Conservation (phyloP, 2,797 vertebrate species). For the Ptychadena robeensis region DNA sequence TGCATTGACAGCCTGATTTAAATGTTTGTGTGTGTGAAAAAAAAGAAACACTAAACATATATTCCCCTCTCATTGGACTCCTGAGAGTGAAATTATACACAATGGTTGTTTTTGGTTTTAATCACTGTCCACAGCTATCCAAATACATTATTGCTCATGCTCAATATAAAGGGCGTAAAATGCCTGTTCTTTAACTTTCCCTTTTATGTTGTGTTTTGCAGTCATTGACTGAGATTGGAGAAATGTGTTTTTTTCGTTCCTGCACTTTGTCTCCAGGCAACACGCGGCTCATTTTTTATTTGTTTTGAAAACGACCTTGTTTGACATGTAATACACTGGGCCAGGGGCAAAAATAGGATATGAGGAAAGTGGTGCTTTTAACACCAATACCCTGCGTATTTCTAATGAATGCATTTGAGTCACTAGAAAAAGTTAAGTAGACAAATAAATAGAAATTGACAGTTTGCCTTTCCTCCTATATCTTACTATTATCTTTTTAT, state of each 20-base stretch:
- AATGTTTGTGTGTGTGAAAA: too few species aligned
- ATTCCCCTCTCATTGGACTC: background rate
- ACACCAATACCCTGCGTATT: constrained; percentile 28
- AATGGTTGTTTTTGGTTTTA: background rate
- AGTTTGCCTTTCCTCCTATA: background rate
- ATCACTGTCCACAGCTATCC: background rate
- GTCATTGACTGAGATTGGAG: constrained; percentile 51
- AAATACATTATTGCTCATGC: background rate
- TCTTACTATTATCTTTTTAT: constrained; percentile 25
- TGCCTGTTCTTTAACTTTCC: constrained; percentile 22
- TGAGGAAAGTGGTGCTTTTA: constrained; percentile 37
- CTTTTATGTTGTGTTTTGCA: constrained; percentile 40
- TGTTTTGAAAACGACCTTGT: constrained; percentile 56
- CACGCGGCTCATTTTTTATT: constrained; percentile 57
- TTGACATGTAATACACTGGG: constrained; percentile 52
- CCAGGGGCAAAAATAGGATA: constrained; percentile 26
- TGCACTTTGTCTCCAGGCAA: constrained; percentile 59
- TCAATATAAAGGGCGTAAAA: constrained; percentile 17
- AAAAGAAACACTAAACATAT: background rate
- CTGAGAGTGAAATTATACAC: background rate
- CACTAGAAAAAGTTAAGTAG: background rate
- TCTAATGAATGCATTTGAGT: constrained; percentile 27
- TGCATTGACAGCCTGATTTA: background rate
- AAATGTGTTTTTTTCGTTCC: constrained; percentile 55
- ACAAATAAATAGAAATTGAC: constrained; percentile 11